Evolutionary conservation across 2,113 vertebrate species (phyloP), one percentile per base, ranked within the genome.

Genomic region (Pseudonaja textilis): DNA sequence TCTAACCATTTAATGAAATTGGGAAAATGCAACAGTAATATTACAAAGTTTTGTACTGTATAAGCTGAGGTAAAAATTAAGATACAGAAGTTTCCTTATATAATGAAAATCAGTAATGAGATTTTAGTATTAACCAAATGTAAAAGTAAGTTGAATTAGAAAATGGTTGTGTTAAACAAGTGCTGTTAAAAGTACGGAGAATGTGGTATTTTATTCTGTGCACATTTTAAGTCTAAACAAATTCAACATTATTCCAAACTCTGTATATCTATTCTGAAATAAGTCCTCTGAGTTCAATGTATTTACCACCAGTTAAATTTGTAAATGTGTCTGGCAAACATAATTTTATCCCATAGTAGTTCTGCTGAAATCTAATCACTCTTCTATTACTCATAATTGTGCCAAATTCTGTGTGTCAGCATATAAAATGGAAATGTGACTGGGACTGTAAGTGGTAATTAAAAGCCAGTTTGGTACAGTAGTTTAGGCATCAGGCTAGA

Each of bases 81-180:
- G 94, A 92, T 89, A 92, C 25, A 91, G 88, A 93, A 85, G 52
- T 9, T 93, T 92, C 95, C 85, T 94, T 96, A 91, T 93, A 95
- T 97, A 96, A 96, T 96, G 95, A 97, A 97, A 97, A 97, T 97
- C 95, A 96, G 95, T 96, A 97, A 96, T 96, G 95, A 97, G 87
- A 93, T 96, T 95, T 94, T 25, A 1, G 93, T 92, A 93, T 96
- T 96, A 97, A 95, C 94, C 90, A 96, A 95, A 88, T 96, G 90
- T 93, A 85, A 91, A 95, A 95, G 92, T 95, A 97, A 94, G 2
- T 87, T 89, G 91, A 93, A 93, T 96, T 96, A 93, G 94, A 90
- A 96, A 96, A 94, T 94, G 90, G 23, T 61, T 91, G 74, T 94
- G 55, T 89, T 93, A 93, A 92, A 95, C 91, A 2, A 86, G 94